A percentile compares a stretch with the other conserved stretches of the same genome.
phyloP scores from a whole-genome alignment of 2,888 invertebrate species.

The Oscheius sp. region DNA sequence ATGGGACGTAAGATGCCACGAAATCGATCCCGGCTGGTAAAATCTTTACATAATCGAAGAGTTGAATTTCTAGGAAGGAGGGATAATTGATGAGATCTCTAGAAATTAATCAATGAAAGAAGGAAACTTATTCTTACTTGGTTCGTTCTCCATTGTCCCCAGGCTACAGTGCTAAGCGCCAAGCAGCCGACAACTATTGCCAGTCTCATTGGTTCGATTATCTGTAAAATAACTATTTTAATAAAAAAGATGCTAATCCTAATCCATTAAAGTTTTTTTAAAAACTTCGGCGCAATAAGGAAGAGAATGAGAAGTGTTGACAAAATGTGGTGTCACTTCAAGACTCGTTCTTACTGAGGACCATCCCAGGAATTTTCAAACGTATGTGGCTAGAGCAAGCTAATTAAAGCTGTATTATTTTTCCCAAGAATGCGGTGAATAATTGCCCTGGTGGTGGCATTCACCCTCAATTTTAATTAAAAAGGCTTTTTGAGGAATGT shows the following conservation, averaged over 20 bases:
- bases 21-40: constrained; percentile 55
- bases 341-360: not conserved
- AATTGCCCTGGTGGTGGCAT: too few relatives aligned
- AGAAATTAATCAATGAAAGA: not conserved
- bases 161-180: constrained; percentile 49
- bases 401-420: not conserved
- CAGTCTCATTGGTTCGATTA: constrained; percentile 17
- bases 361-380: too few relatives aligned
- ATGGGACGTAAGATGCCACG: constrained; percentile 61
- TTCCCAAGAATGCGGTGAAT: too few relatives aligned
- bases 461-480: too few relatives aligned
- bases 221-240: not conserved
- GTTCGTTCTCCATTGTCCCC: constrained; percentile 69
- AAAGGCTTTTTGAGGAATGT: too few relatives aligned
- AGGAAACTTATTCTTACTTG: constrained; percentile 42
- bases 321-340: constrained; percentile 15
- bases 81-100: constrained; percentile 58
- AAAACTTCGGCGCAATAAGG: not conserved
- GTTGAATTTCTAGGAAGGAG: constrained; percentile 61
- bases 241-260: not conserved
- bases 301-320: not conserved
- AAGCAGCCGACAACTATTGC: constrained; percentile 22
- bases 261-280: not conserved
- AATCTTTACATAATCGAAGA: constrained; percentile 55
- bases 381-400: not conserved